phyloP scores from a whole-genome alignment of 1,140 invertebrate genomes.

The Caenorhabditis brenneri region DNA sequence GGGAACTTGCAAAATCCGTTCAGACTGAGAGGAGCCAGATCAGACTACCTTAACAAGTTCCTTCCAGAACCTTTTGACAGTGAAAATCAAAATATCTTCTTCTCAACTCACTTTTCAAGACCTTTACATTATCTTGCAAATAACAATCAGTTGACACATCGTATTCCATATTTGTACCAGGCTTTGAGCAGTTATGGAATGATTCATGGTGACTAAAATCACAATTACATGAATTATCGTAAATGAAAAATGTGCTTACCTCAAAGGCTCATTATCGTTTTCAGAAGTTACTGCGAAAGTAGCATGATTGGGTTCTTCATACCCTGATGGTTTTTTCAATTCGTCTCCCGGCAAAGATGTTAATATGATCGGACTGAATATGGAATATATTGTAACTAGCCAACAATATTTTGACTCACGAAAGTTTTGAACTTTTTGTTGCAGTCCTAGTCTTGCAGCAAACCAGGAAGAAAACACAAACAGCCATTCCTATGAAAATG shows the following conservation, averaged over 20 bases:
- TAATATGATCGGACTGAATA: background rate
- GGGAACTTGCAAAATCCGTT: too few relatives aligned
- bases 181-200: background rate
- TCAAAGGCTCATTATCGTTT: background rate
- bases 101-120: slow-evolving; percentile 19
- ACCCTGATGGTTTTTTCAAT: background rate
- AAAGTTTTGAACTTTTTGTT: slow-evolving; percentile 5
- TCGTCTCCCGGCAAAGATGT: slow-evolving; percentile 16
- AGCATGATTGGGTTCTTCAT: background rate
- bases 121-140: slow-evolving; percentile 17
- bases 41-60: too few relatives aligned
- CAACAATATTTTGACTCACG: background rate
- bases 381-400: background rate
- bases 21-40: too few relatives aligned
- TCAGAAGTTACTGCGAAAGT: background rate
- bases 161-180: background rate
- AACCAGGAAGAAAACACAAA: slow-evolving; percentile 27
- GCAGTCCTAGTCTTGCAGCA: slow-evolving; percentile 40
- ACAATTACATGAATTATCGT: background rate
- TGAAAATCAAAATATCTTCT: too few relatives aligned
- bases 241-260: background rate
- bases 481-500: background rate
- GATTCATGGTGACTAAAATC: background rate
- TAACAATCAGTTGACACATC: slow-evolving; percentile 29
- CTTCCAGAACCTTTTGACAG: too few relatives aligned